Base-by-base conservation (phyloP, 2,888 invertebrate species). In the Herminia tarsipennalis region DNA sequence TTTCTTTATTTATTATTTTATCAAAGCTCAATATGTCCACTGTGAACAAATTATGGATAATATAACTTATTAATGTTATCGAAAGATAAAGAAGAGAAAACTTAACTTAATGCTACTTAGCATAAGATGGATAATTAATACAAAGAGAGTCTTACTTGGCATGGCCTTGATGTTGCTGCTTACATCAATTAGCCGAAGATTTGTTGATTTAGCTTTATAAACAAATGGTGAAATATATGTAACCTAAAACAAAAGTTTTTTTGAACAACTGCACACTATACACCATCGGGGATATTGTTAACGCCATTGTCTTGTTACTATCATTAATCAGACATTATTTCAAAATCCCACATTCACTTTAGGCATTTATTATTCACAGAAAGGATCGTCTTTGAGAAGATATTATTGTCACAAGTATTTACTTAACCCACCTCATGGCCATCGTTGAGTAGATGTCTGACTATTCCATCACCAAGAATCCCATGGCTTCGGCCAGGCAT, bases 381-480 rank as follows among this genome's bases (percentile, higher is more conserved):
- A n/a, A n/a, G n/a, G n/a, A n/a, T n/a, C n/a, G n/a, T n/a, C n/a
- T n/a, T n/a, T n/a, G n/a, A n/a, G n/a, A n/a, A n/a, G n/a, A n/a
- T n/a, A n/a, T n/a, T n/a, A n/a, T n/a, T n/a, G n/a, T n/a, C n/a
- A n/a, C n/a, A n/a, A n/a, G n/a, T n/a, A n/a, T n/a, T n/a, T n/a
- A 5, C 20, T 9, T 1, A 3, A 16, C 28, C 40, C 8, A 76
- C 78, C 67, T 78, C 71, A 51, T 78, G 73, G n/a, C 76, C 78
- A 41, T 71, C 74, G 3, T 68, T 58, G 2, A 75, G 29, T 9
- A 79, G 41, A 34, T 66, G 54, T 37, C 57, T 64, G 5, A 72
- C 70, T 3, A 67, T 42, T 4, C 70, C 76, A 17, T 72, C 64
- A 5, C 77, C 77, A 4, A 78, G 59, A 9, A 62, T 73, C 4